Evolutionary conservation across 2,797 vertebrate genomes (phyloP), one percentile per base, ranked within the genome.

Genomic region (Pangasius sanitwongsei): DNA sequence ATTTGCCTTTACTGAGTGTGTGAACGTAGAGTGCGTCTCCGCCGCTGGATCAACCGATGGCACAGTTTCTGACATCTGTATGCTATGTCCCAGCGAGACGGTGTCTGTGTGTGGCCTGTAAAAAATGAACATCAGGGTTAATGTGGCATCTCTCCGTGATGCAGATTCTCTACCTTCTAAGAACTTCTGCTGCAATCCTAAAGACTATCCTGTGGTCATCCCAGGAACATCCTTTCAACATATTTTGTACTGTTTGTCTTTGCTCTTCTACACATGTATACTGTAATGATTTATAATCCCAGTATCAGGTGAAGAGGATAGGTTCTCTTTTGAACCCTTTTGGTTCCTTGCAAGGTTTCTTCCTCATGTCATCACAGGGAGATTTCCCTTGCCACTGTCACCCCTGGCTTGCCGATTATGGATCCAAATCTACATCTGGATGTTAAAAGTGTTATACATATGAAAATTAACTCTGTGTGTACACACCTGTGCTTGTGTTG

Each of bases 61-160:
- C 89, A 90, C 87, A 65, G 70, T 83, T 3, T 48, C 90, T 53
- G 89, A 84, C 53, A 59, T 74, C 92, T 92, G 86, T 53, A 89
- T 86, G 0, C 31, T 44, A 81, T 92, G 87, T 37, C 41, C 89
- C 44, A 88, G 82, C 20, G 91, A 85, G 44, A 89, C 4, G 12
- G 59, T 9, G 37, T 92, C 89, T 90, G 75, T 41, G 25, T 91
- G 92, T 91, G 91, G 63, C 87, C 95, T 96, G 91, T 57, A 50
- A 59, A 59, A 74, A 50, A 89, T 48, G 20, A 57, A 37, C 5
- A 78, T 84, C 86, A 86, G 55, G 34, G 87, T 86, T 44, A 90
- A 28, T 11, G 4, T 69, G 15, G 23, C 34, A 44, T 63, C 20
- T 28, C 57, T 44, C 6, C 28, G 12, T 83, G 15, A 65, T 25